phyloP scores from a whole-genome alignment of 2,797 vertebrate species.

The Siniperca obscura region DNA sequence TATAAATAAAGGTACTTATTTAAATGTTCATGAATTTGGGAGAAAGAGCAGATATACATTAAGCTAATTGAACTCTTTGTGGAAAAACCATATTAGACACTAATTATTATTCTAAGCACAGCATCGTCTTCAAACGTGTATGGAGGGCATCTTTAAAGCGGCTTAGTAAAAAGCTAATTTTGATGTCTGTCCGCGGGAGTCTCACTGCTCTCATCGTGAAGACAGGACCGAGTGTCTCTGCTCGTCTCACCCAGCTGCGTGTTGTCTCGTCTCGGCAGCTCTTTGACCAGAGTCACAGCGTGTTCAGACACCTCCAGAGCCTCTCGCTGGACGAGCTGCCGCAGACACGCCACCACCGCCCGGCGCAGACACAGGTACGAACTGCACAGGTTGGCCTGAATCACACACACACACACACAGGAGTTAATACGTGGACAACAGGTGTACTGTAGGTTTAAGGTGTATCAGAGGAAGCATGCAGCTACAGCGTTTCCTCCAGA shows the following conservation, averaged over 20 bases:
- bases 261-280: slow-evolving; percentile 84
- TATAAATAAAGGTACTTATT: too few relatives aligned
- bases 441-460: not conserved
- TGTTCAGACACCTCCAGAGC: slow-evolving; percentile 91
- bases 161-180: too few relatives aligned
- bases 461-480: not conserved
- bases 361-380: slow-evolving; percentile 89
- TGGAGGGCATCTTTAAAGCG: not conserved
- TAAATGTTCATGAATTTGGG: too few relatives aligned
- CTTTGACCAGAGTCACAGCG: slow-evolving; percentile 89
- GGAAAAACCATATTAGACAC: too few relatives aligned
- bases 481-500: slow-evolving; percentile 33
- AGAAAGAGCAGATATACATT: too few relatives aligned
- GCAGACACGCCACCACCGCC: slow-evolving; percentile 90
- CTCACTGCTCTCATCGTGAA: not conserved
- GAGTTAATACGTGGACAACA: not conserved
- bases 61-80: too few relatives aligned
- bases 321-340: slow-evolving; percentile 92
- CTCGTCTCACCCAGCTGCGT: slow-evolving; percentile 77
- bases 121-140: too few relatives aligned
- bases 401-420: slow-evolving; percentile 15
- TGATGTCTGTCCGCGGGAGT: too few relatives aligned
- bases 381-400: slow-evolving; percentile 92
- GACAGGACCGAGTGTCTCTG: not conserved
- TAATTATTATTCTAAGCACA: too few relatives aligned